A percentile compares a stretch with the other conserved stretches of the same genome.
phyloP scores from a whole-genome alignment of 2,113 vertebrate species.

The Stigmatopora nigra region DNA sequence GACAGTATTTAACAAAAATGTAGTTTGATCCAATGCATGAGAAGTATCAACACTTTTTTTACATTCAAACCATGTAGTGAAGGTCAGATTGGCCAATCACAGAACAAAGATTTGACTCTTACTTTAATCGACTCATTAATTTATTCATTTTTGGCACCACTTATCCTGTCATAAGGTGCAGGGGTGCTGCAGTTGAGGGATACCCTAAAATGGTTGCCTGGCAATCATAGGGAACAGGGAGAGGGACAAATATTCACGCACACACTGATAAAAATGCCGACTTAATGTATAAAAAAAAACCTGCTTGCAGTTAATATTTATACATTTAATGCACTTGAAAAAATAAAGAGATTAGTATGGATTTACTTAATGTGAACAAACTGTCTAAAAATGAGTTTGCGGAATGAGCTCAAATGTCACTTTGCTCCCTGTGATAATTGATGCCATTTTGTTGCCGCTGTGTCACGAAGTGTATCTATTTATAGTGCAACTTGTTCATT shows the following conservation, averaged over 20 bases:
- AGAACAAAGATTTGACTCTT: too few species aligned
- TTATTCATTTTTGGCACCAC: too few species aligned
- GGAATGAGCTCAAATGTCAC: slow-evolving; percentile 9
- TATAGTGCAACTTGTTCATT: slow-evolving; percentile 43
- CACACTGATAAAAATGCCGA: background rate
- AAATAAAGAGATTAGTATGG: background rate
- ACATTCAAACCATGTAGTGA: too few species aligned
- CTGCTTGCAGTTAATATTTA: background rate
- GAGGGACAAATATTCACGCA: background rate
- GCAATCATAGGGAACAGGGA: too few species aligned
- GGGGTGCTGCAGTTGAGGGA: too few species aligned
- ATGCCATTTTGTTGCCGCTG: slow-evolving; percentile 8
- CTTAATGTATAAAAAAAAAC: background rate
- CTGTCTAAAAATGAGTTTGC: background rate
- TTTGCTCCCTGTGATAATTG: slow-evolving; percentile 33
- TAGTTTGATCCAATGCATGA: too few species aligned
- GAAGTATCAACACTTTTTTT: too few species aligned
- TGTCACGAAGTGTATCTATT: slow-evolving; percentile 49
- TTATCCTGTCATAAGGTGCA: too few species aligned
- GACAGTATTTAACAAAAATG: too few species aligned
- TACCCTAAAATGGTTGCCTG: too few species aligned
- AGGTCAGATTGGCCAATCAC: too few species aligned
- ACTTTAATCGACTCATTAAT: too few species aligned
- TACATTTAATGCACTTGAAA: background rate
- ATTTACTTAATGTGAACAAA: background rate